Conservation (phyloP, 2,797 vertebrate genomes). For the Potorous gilbertii region DNA sequence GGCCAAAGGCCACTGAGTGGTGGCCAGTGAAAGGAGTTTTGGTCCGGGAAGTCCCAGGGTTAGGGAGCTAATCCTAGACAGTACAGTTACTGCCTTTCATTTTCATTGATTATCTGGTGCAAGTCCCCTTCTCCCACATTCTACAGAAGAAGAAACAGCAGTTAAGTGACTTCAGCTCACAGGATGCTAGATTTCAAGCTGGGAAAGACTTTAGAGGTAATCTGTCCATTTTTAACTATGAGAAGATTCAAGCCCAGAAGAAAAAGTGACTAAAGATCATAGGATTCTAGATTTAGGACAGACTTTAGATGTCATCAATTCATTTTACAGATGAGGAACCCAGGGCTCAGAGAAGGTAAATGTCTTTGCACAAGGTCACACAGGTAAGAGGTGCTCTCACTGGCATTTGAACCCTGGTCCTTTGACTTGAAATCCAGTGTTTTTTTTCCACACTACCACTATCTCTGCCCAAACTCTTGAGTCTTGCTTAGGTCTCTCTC, state of each 20-base stretch:
- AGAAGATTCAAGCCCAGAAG: conserved; percentile 27
- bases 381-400: neutral
- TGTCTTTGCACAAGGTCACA: neutral
- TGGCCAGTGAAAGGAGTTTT: neutral
- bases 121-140: too few relatives aligned
- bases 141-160: too few relatives aligned
- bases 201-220: neutral
- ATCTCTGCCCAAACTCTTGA: neutral
- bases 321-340: neutral
- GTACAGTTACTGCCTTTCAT: neutral
- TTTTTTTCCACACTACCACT: neutral
- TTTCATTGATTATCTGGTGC: neutral
- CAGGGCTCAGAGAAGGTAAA: neutral
- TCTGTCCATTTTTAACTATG: neutral
- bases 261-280: neutral
- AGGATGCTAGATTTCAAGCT: neutral
- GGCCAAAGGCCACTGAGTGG: too few relatives aligned
- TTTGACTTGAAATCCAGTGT: neutral
- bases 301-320: too few relatives aligned
- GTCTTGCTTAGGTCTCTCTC: neutral
- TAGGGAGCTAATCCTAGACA: neutral
- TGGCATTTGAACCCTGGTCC: too few relatives aligned
- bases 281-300: too few relatives aligned
- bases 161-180: too few relatives aligned
- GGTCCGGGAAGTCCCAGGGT: too few relatives aligned